Evolutionary conservation across 2,113 vertebrate genomes (phyloP), one percentile per base, ranked within the genome.

Genomic region (Hydropotes inermis): DNA sequence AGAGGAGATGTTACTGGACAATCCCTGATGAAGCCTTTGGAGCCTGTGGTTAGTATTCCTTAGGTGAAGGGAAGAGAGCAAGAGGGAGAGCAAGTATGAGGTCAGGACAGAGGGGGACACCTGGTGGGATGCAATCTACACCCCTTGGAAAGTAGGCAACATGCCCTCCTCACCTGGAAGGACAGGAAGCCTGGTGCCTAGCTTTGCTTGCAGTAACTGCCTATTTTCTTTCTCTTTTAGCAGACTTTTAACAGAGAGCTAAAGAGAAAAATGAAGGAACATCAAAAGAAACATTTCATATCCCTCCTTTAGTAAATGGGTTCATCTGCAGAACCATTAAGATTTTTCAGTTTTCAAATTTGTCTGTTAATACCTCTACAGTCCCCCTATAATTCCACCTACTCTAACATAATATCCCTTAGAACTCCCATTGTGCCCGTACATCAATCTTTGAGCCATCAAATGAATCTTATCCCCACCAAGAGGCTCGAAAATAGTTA

Each of bases 191-290:
- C 84, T 88, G 23, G 54, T 25, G 78, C 52, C 89, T 95, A 79
- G 50, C 15, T 92, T 96, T 6, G 2, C 19, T 96, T 97, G 28
- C 28, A 87, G 23, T 97, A 39, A 98, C 45, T 92, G 25, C 17
- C 55, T 96, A 7, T 92, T 95, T 96, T 98, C 47, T 96, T 92
- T 95, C 30, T 96, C 79, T 89, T 94, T 92, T 88, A 96, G 88
- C 76, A 94, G 60, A 88, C 79, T 87, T 94, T 92, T 88, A 96
- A 91, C 82, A 94, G 55, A 88, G 1, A 27, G 60, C 33, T 86
- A 87, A 93, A 93, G 78, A 91, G 19, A 61, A 87, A 96, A 95
- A 55, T 7, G 74, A 47, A 91, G n/a, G 25, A 60, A 87, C 89
- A 10, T 39, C 39, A 78, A 94, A 96, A 92, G 54, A 93, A 89